Evolutionary conservation across 2,797 vertebrate species (phyloP).

Genomic region (Neosilurus hyrtlii): DNA sequence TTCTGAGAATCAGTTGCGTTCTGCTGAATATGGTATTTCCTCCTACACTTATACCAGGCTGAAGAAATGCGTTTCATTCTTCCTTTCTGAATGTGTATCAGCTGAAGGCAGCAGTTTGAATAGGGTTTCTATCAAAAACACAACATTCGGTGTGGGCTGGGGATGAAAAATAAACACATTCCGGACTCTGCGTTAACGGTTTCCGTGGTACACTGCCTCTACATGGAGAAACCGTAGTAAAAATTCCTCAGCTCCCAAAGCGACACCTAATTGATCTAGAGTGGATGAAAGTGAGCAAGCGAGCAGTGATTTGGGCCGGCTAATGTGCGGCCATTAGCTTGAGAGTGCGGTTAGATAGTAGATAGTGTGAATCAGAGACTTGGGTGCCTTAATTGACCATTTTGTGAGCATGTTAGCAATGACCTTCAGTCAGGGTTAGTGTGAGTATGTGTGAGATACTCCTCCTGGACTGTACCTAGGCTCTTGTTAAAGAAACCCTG

Average conservation of each 20-base stretch:
- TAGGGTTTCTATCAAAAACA: neutral
- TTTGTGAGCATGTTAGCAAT: conserved; percentile 11
- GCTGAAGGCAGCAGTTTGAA: conserved; percentile 3
- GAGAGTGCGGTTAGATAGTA: conserved; percentile 5
- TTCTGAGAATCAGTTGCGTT: neutral
- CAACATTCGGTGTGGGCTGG: neutral
- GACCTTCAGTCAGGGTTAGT: conserved; percentile 25
- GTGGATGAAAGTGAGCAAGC: neutral
- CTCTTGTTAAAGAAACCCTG: conserved; percentile 29
- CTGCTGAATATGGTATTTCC: neutral
- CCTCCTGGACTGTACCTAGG: conserved; percentile 27
- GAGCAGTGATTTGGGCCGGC: conserved; percentile 13
- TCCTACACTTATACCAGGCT: neutral
- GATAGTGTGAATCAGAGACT: neutral
- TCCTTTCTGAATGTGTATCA: neutral
- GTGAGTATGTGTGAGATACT: conserved; percentile 7
- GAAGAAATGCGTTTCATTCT: conserved; percentile 1
- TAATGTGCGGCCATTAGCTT: conserved; percentile 35
- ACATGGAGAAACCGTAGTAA: neutral
- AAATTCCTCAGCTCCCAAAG: neutral
- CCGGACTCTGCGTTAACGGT: neutral
- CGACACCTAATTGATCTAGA: conserved; percentile 3
- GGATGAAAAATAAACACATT: conserved; percentile 12
- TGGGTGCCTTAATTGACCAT: conserved; percentile 32
- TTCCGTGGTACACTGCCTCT: neutral